phyloP scores from a whole-genome alignment of 2,113 vertebrate genomes.

The Uria lomvia region DNA sequence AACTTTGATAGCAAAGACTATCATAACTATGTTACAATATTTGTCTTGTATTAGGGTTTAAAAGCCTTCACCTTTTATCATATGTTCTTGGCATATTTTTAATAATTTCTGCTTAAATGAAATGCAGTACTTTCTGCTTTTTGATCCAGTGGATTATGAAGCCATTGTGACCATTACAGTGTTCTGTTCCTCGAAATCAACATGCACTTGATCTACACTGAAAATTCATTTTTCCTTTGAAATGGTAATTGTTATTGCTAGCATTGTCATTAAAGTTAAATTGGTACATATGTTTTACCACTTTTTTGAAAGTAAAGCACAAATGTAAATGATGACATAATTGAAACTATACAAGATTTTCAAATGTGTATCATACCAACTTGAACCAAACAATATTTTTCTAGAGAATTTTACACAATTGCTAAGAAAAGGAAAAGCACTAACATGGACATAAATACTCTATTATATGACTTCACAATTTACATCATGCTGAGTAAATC shows the following conservation, averaged over 20 bases:
- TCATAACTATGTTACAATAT: background rate
- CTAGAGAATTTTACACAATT: background rate
- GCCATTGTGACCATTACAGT: background rate
- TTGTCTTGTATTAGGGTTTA: background rate
- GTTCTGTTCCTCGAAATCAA: background rate
- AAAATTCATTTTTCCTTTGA: background rate
- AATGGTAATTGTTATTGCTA: background rate
- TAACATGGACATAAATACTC: background rate
- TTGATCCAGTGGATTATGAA: background rate
- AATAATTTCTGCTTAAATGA: background rate
- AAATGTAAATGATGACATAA: background rate
- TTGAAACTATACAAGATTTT: background rate
- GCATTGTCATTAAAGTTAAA: background rate
- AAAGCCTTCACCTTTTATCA: background rate
- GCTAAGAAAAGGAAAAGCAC: background rate
- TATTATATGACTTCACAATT: background rate
- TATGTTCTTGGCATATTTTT: background rate
- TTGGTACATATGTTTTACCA: background rate
- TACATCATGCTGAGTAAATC: background rate
- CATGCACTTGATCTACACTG: background rate
- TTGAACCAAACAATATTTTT: background rate
- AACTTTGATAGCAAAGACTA: background rate
- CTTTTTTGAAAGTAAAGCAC: background rate
- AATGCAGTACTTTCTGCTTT: background rate
- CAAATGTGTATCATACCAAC: background rate